Evolutionary conservation across 2,797 vertebrate genomes (phyloP), one percentile per base, ranked within the genome.

Genomic region (Sebastes iracundus): DNA sequence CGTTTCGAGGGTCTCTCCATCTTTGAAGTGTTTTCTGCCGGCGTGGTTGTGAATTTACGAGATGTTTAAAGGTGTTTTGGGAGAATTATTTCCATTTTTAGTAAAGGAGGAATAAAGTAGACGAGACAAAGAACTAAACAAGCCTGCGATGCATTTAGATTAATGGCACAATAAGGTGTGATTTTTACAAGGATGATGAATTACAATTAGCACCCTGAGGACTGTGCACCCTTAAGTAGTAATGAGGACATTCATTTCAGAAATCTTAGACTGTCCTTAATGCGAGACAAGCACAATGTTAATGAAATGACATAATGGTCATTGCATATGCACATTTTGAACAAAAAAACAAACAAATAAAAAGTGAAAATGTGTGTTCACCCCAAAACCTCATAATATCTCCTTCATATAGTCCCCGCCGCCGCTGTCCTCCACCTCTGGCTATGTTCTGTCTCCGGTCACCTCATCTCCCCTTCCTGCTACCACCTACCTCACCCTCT

Each of bases 241-340:
- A 88, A 85, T 85, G 87, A 75, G 77, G 78, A 23, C 80, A 77
- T 84, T 73, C 2, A 84, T 90, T 87, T 75, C 9, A 75, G 49
- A 77, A 75, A 62, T 81, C 53, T 52, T 65, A 84, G 18, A 64
- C 38, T 35, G 52, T 72, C 27, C 55, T 73, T 8, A 61, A 70
- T 35, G 63, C 18, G 52, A 32, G 9, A 30, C 53, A 46, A 69
- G 68, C 22, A 49, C 7, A 38, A 6, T 28, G 27, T 49, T 64
- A 30, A 71, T 49, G 5, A 55, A 56, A 67, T 35, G 12, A 33
- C 3, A 53, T 14, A 9, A 22, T 16, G 28, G 25, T 35, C 14
- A 10, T 10, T 68, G 22, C 5, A 32, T 53, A 16, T 30, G 23
- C n/a, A 53, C 30, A 11, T 23, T 16, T 14, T 3, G 22, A 58